Conservation (phyloP, 2,888 invertebrate species). For the Tetropium fuscum region DNA sequence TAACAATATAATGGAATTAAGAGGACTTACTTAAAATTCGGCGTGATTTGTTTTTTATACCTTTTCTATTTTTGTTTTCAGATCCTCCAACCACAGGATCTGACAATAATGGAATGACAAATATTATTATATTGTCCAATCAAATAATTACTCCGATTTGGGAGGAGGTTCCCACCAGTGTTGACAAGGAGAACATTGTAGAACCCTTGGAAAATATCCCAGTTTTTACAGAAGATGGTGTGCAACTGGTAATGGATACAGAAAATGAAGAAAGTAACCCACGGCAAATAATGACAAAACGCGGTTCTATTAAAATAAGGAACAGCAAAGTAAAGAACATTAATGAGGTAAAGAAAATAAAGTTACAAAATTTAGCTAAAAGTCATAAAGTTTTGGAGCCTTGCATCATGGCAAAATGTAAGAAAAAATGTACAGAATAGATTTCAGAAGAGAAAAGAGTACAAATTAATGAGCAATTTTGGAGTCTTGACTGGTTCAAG, state of each 20-base stretch:
- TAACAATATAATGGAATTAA: too few species aligned
- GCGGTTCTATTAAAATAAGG: background rate
- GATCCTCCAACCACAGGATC: background rate
- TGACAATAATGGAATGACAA: too few species aligned
- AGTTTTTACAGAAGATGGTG: too few species aligned
- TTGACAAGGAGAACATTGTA: conserved; percentile 1
- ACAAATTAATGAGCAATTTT: background rate
- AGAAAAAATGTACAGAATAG: background rate
- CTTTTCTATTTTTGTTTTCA: background rate
- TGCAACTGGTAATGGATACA: background rate
- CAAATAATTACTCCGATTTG: too few species aligned
- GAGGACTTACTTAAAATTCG: too few species aligned
- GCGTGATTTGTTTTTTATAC: background rate
- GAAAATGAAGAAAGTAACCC: background rate
- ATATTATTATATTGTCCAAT: background rate
- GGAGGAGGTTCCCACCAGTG: too few species aligned
- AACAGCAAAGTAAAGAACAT: background rate
- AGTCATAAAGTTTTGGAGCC: background rate
- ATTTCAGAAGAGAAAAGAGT: background rate
- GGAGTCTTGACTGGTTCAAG: background rate
- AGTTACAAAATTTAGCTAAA: background rate
- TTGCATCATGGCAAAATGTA: background rate
- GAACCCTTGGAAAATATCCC: too few species aligned
- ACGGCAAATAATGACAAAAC: background rate
- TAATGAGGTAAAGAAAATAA: background rate